Conservation (phyloP, 2,113 vertebrate species). For the Axis porcinus region DNA sequence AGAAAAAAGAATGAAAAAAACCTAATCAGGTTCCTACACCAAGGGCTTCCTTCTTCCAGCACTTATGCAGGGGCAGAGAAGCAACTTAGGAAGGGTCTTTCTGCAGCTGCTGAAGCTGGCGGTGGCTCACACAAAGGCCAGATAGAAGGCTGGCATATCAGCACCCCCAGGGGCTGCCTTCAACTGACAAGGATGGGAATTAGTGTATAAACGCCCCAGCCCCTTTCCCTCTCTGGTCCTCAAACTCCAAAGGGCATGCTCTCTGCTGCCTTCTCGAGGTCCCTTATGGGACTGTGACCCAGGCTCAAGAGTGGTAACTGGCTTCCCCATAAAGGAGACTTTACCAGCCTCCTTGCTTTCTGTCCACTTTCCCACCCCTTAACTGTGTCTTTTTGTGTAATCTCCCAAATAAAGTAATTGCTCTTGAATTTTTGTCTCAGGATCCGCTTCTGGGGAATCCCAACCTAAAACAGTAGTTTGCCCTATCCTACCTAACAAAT, state of each 20-base stretch:
- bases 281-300: not conserved
- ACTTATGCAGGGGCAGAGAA: not conserved
- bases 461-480: not conserved
- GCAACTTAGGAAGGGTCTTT: not conserved
- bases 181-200: not conserved
- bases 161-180: not conserved
- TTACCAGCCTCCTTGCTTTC: not conserved
- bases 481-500: not conserved
- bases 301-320: not conserved
- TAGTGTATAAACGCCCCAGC: not conserved
- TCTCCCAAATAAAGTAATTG: not conserved
- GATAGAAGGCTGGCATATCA: not conserved
- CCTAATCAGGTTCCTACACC: not conserved
- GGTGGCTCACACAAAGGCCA: not conserved
- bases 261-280: not conserved
- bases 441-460: not conserved
- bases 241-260: not conserved
- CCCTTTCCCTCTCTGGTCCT: not conserved
- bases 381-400: not conserved
- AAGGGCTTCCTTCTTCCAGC: not conserved
- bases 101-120: not conserved
- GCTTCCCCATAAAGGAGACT: not conserved
- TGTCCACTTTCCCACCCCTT: not conserved
- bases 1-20: not conserved
- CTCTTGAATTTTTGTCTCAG: not conserved